Percentiles rank a stretch among this genome's conserved stretches.
These are phyloP conservation scores for Plecotus auritus DNA, from an alignment of 2,113 vertebrate species.

Conservation along the genomic window DNA sequence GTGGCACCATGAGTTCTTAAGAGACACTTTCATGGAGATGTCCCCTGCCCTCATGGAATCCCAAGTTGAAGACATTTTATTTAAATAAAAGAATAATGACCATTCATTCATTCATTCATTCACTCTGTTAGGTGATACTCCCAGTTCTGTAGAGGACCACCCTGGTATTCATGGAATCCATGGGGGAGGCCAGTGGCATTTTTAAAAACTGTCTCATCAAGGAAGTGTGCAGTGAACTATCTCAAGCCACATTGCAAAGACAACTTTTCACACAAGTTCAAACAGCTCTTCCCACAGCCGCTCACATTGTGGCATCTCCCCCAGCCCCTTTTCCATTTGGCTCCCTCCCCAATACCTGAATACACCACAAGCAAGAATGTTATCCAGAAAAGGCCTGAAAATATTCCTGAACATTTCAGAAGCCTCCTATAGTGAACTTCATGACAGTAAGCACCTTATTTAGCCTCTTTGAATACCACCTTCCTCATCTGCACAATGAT, in stretches of 20 bases:
- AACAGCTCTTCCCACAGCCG: accelerated
- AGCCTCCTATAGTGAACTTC: accelerated
- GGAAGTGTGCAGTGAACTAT: not conserved
- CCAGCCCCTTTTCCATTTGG: not conserved
- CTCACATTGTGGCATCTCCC: accelerated
- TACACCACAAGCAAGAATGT: not conserved
- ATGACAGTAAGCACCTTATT: not conserved
- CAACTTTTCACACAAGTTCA: not conserved
- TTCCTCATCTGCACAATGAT: not conserved
- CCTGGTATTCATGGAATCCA: not conserved
- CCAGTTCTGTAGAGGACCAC: not conserved
- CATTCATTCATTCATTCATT: not conserved
- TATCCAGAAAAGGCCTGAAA: not conserved
- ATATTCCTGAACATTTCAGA: not conserved
- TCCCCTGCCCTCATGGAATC: not conserved
- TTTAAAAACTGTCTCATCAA: not conserved
- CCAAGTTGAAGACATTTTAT: not conserved
- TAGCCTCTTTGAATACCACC: not conserved
- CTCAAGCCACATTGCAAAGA: not conserved
- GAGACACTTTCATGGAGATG: not conserved
- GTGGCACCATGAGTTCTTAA: not conserved
- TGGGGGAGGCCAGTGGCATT: not conserved
- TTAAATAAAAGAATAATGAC: not conserved
- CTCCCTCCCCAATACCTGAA: not conserved
- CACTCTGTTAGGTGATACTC: not conserved